Conservation (phyloP, 2,113 vertebrate genomes). For the Corythoichthys haematopterus region DNA sequence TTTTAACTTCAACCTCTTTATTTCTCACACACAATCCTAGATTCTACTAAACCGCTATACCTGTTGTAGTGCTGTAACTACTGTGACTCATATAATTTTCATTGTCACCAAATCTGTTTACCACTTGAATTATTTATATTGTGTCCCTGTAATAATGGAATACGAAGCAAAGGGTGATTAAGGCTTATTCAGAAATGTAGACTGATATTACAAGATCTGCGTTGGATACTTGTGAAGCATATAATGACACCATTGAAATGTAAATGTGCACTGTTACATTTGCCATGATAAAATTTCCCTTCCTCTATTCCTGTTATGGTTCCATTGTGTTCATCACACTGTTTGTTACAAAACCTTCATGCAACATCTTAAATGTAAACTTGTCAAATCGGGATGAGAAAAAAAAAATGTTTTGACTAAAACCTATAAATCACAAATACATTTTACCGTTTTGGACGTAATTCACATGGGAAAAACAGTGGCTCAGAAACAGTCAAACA, state of each 20-base stretch:
- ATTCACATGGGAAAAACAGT: conserved; percentile 47
- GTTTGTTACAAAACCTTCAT: conserved; percentile 22
- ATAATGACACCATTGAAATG: conserved; percentile 19
- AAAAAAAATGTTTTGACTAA: conserved; percentile 60
- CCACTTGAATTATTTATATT: not conserved
- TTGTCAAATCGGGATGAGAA: conserved; percentile 45
- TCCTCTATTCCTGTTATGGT: conserved; percentile 5
- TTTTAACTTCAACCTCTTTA: not conserved
- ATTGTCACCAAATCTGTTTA: conserved; percentile 1
- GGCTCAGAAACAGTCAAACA: not conserved
- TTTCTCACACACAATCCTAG: not conserved
- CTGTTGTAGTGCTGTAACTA: not conserved
- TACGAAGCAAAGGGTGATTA: not conserved
- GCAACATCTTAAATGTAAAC: conserved; percentile 36
- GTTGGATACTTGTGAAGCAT: conserved; percentile 3
- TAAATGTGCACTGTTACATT: conserved; percentile 18
- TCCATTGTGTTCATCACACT: conserved; percentile 17
- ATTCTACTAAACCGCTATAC: not conserved
- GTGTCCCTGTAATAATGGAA: conserved; percentile 4
- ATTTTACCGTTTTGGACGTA: conserved; percentile 54
- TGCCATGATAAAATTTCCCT: conserved; percentile 12
- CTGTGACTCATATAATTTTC: not conserved
- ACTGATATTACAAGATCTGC: conserved; percentile 7
- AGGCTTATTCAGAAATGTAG: conserved; percentile 20
- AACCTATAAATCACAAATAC: conserved; percentile 59